Conservation (phyloP, 2,113 vertebrate genomes). For the Protobothrops flavoviridis region DNA sequence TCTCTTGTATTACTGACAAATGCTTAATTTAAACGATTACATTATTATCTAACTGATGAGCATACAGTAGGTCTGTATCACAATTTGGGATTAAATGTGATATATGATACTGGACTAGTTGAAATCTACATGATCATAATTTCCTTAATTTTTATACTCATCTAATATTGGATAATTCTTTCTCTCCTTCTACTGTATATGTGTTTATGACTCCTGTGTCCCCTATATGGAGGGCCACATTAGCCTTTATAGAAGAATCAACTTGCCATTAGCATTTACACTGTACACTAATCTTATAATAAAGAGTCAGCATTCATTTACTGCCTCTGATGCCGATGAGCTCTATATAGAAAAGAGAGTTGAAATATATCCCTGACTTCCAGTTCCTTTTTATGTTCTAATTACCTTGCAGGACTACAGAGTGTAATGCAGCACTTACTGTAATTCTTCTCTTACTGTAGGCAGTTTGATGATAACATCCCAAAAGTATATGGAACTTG, state of each 20-base stretch:
- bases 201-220: conserved; percentile 49
- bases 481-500: conserved; percentile 38
- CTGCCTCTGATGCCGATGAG: conserved; percentile 43
- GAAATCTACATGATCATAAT: background rate
- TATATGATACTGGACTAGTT: background rate
- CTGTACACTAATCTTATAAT: conserved; percentile 60
- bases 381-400: conserved; percentile 66
- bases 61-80: background rate
- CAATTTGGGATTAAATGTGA: background rate
- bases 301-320: conserved; percentile 68
- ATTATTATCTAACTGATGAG: background rate
- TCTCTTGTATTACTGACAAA: background rate
- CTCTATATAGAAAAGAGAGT: conserved; percentile 21
- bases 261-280: conserved; percentile 69
- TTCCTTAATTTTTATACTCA: conserved; percentile 1
- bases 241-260: conserved; percentile 48
- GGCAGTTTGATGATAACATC: conserved; percentile 53
- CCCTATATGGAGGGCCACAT: conserved; percentile 52
- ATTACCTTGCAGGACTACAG: conserved; percentile 54
- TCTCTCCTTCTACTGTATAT: background rate
- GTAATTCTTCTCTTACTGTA: conserved; percentile 44
- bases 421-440: conserved; percentile 41
- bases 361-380: conserved; percentile 54
- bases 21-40: background rate
- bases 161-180: background rate